Evolutionary conservation across 2,113 vertebrate genomes (phyloP).

Genomic region (Chinchilla lanigera): DNA sequence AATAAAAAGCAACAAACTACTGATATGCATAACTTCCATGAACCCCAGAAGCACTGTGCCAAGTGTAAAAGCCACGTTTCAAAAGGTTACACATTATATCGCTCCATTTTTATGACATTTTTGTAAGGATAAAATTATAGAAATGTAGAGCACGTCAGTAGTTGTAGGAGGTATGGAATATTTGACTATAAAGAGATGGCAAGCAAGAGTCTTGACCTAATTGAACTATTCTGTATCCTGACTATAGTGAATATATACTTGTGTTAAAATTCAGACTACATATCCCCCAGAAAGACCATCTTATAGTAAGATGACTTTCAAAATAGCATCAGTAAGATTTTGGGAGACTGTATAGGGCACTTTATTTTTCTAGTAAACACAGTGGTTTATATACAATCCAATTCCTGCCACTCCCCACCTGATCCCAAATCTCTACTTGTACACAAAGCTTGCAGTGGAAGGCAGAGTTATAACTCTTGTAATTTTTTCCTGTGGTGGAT

Average conservation of each 20-base stretch:
- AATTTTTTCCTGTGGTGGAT: background rate
- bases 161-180: background rate
- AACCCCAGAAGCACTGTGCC: background rate
- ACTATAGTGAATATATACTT: background rate
- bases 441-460: background rate
- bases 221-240: background rate
- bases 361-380: background rate
- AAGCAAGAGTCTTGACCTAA: background rate
- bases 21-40: rapidly evolving
- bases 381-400: background rate
- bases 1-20: background rate
- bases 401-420: background rate
- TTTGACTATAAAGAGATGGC: background rate
- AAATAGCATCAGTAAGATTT: background rate
- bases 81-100: background rate
- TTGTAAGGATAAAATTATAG: background rate
- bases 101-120: background rate
- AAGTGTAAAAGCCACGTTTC: background rate
- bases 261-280: background rate
- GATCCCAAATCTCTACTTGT: background rate
- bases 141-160: background rate
- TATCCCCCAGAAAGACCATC: background rate
- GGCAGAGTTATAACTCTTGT: background rate
- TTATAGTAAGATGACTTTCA: background rate
- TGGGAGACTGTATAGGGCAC: background rate